These are phyloP conservation scores for Argyresthia albistria DNA, from an alignment of 2,888 invertebrate genomes.

Conservation along the genomic window DNA sequence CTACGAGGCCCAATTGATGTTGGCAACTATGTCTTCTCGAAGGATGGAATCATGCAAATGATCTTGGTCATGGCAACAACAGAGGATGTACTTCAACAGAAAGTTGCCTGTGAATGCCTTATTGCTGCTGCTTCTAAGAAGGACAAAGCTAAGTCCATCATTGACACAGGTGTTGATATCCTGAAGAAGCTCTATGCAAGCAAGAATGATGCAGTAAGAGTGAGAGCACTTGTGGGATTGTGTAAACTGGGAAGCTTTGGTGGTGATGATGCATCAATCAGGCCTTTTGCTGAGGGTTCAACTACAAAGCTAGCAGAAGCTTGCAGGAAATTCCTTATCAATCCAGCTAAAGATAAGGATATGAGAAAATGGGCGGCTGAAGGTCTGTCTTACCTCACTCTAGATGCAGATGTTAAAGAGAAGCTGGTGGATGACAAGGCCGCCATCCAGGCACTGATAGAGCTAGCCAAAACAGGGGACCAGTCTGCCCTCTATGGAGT, in stretches of 20 bases:
- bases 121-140: conserved; percentile 97
- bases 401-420: conserved; percentile 99
- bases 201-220: conserved; percentile 90
- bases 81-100: conserved; percentile 91
- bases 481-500: conserved; percentile 92
- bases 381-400: conserved; percentile 94
- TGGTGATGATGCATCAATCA: conserved; percentile 94
- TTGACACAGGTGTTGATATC: conserved; percentile 91
- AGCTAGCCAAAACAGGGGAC: conserved; percentile 89
- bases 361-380: conserved; percentile 97
- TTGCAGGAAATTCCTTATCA: conserved; percentile 91
- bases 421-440: conserved; percentile 89
- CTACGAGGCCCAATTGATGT: conserved; percentile 94
- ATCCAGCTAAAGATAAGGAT: conserved; percentile 89
- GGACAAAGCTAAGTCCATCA: conserved; percentile 93
- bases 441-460: conserved; percentile 89
- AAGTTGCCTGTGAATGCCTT: conserved; percentile 96
- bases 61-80: conserved; percentile 97
- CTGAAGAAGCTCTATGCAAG: conserved; percentile 94
- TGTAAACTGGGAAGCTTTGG: conserved; percentile 97
- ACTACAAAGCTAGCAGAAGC: conserved; percentile 93
- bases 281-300: conserved; percentile 96
- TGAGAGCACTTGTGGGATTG: conserved; percentile 91
- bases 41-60: conserved; percentile 94
- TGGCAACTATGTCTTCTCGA: conserved; percentile 87